Percentiles rank a stretch among this genome's conserved stretches.
phyloP scores from a whole-genome alignment of 2,888 invertebrate genomes.

The Gandaritis pyraliata region DNA sequence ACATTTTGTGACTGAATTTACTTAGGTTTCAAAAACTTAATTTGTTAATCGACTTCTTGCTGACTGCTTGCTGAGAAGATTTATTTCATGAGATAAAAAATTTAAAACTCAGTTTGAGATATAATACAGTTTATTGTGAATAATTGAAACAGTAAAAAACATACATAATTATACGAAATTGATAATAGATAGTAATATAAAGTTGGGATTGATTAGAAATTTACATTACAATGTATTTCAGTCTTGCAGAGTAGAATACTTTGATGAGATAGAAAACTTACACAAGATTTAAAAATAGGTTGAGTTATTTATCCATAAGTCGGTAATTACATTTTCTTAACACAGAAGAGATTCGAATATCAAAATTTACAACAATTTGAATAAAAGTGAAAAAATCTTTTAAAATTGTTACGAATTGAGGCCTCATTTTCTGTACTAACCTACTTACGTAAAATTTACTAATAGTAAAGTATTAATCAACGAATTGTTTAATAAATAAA shows the following conservation, averaged over 20 bases:
- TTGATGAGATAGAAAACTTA: slow-evolving; percentile 15
- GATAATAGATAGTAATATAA: slow-evolving; percentile 43
- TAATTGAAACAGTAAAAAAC: slow-evolving; percentile 71
- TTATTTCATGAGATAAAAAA: slow-evolving; percentile 32
- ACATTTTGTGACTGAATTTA: too few relatives aligned
- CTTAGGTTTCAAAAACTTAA: too few relatives aligned
- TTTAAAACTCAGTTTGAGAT: slow-evolving; percentile 48
- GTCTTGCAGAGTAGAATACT: slow-evolving; percentile 68
- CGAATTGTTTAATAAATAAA: background rate
- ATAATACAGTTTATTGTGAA: slow-evolving; percentile 71
- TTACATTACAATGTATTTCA: slow-evolving; percentile 60
- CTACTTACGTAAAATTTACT: too few relatives aligned
- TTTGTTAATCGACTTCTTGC: too few relatives aligned
- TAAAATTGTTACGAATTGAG: background rate
- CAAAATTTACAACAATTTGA: background rate
- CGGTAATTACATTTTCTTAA: background rate
- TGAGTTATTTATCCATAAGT: slow-evolving; percentile 4
- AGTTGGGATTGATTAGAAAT: slow-evolving; percentile 52
- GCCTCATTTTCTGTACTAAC: background rate
- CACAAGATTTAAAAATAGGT: slow-evolving; percentile 2
- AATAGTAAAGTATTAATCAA: too few relatives aligned
- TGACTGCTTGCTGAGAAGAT: too few relatives aligned
- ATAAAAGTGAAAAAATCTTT: background rate
- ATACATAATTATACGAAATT: slow-evolving; percentile 63
- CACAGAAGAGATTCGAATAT: slow-evolving; percentile 11